A percentile compares a stretch with the other conserved stretches of the same genome.
Evolutionary conservation across 2,888 invertebrate species (phyloP).

Genomic region (Drosophila ochracea): DNA sequence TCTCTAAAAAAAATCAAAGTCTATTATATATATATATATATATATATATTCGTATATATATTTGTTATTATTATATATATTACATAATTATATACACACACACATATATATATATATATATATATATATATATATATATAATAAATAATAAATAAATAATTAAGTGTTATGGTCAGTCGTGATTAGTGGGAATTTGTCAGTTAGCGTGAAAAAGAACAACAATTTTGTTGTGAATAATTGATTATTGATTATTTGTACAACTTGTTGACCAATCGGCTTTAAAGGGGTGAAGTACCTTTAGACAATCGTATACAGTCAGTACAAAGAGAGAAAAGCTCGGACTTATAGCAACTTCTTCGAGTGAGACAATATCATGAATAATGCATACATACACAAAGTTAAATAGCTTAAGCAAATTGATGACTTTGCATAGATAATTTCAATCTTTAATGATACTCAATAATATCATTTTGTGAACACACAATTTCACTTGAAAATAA

Average conservation of each 20-base stretch:
- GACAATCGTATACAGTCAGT: not conserved
- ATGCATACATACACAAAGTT: not conserved
- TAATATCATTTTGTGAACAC: not conserved
- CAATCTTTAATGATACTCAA: not conserved
- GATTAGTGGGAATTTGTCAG: not conserved
- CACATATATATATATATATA: no score
- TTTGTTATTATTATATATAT: no score
- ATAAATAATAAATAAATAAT: not conserved
- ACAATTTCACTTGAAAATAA: not conserved
- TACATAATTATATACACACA: no score
- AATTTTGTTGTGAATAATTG: not conserved
- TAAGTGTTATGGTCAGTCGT: not conserved
- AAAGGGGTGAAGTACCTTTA: not conserved
- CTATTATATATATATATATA: not conserved
- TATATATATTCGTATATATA: not conserved
- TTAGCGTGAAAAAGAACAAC: not conserved
- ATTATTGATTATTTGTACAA: conserved; percentile 1
- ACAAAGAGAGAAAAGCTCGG: not conserved
- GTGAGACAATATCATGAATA: not conserved
- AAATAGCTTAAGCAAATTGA: not conserved
- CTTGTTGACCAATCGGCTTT: conserved; percentile 3
- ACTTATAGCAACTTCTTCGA: not conserved
- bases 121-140: not conserved
- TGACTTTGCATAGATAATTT: not conserved
- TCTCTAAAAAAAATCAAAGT: not conserved